Evolutionary conservation across 2,797 vertebrate genomes (phyloP), one percentile per base, ranked within the genome.

Genomic region (Onychomys leucogaster): DNA sequence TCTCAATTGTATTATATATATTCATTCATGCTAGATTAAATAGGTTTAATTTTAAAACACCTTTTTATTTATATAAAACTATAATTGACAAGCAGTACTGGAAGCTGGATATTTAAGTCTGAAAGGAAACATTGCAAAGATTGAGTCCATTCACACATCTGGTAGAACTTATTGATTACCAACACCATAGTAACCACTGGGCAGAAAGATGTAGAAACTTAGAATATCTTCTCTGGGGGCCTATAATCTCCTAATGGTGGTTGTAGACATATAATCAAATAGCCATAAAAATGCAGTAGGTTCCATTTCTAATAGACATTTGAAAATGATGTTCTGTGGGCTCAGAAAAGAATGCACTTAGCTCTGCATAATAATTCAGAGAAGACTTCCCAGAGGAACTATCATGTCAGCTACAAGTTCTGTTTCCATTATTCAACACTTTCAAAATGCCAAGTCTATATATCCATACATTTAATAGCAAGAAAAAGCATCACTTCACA

Each of bases 251-350:
- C 82, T 97, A 96, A 96, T 94, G 86, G 82, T 90, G 69, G 61
- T 91, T 95, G 75, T 89, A 96, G 57, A 94, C 71, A 97, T 87
- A 96, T 88, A 95, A 96, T 97, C 92, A 97, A 96, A 95, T 91
- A 89, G 76, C 37, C 63, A 97, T 95, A 95, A 95, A 97, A 94
- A 90, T 94, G 37, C 59, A 91, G 37, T 67, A 76, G 41, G 29
- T 86, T 94, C 90, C 92, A 93, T 93, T 96, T 97, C 96, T 95
- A 96, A 94, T 52, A 97, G 89, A 95, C 78, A 87, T 93, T 96
- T 95, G 63, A 94, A 95, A 97, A 95, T 94, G 65, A 93, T 91
- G 75, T 94, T 95, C 69, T 89, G 14, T 59, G n/a, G 76, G 8
- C 52, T 67, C 84, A 61, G 83, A 93, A 46, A 92, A 94, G 89